These are phyloP conservation scores for Moxostoma hubbsi DNA, from an alignment of 2,797 vertebrate species.

Conservation along the genomic window DNA sequence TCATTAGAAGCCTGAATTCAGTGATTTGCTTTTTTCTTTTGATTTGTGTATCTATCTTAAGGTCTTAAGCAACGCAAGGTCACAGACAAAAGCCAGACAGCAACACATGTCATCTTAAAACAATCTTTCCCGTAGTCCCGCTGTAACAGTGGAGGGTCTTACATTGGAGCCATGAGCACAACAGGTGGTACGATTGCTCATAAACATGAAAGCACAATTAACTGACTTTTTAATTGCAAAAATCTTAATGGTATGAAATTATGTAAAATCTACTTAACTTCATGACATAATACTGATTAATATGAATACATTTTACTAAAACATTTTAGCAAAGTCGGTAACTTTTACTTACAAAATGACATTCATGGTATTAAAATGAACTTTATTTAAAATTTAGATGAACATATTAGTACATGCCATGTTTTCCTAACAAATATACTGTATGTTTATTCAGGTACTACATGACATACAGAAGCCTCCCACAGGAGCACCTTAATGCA, in stretches of 20 bases:
- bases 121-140: background rate
- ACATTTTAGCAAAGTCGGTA: too few relatives aligned
- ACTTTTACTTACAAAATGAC: too few relatives aligned
- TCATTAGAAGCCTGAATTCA: slow-evolving; percentile 67
- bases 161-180: slow-evolving; percentile 1
- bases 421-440: too few relatives aligned
- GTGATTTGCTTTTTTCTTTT: slow-evolving; percentile 63
- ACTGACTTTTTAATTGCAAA: slow-evolving; percentile 7
- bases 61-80: slow-evolving; percentile 53
- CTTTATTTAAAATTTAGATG: too few relatives aligned
- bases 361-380: too few relatives aligned
- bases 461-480: too few relatives aligned
- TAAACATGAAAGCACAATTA: slow-evolving; percentile 1
- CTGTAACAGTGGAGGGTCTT: background rate
- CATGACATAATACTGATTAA: too few relatives aligned
- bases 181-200: slow-evolving; percentile 13
- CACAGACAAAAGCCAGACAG: slow-evolving; percentile 54
- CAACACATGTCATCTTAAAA: slow-evolving; percentile 38
- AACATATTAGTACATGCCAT: too few relatives aligned
- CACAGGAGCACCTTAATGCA: too few relatives aligned
- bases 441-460: too few relatives aligned
- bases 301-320: too few relatives aligned
- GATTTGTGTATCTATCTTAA: slow-evolving; percentile 65
- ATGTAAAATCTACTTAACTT: too few relatives aligned
- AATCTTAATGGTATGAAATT: background rate